Percentiles rank a stretch among this genome's conserved stretches.
These are phyloP conservation scores for Synanthedon tipuliformis DNA, from an alignment of 2,888 invertebrate genomes.

Conservation along the genomic window DNA sequence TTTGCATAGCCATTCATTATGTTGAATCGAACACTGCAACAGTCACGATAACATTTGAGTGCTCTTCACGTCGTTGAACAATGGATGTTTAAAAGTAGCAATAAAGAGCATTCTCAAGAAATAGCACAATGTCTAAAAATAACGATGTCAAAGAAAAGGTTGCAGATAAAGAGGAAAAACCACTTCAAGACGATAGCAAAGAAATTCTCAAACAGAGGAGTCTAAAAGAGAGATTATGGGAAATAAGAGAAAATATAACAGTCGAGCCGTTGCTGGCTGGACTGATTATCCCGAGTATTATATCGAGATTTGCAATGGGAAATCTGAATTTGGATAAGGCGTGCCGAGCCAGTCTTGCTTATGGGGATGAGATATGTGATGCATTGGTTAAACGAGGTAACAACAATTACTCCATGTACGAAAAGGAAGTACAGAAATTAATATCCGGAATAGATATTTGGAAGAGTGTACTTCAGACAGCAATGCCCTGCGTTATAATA, in stretches of 20 bases:
- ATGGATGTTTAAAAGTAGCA: conserved; percentile 26
- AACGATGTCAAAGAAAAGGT: conserved; percentile 2
- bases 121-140: neutral
- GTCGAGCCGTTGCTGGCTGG: conserved; percentile 80
- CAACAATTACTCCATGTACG: conserved; percentile 72
- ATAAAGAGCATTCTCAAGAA: conserved; percentile 5
- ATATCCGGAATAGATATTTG: conserved; percentile 70
- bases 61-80: neutral
- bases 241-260: conserved; percentile 70
- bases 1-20: conserved; percentile 24
- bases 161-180: conserved; percentile 42
- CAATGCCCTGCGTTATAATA: conserved; percentile 67
- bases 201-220: conserved; percentile 33
- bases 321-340: conserved; percentile 61
- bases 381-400: conserved; percentile 41
- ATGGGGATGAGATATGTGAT: conserved; percentile 45
- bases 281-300: conserved; percentile 75
- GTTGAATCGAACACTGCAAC: conserved; percentile 36
- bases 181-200: conserved; percentile 29
- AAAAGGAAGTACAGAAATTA: conserved; percentile 71
- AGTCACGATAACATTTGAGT: conserved; percentile 22
- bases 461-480: conserved; percentile 67
- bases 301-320: conserved; percentile 76
- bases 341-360: conserved; percentile 47
- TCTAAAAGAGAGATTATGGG: conserved; percentile 36